Evolutionary conservation across 1,140 invertebrate species (phyloP).

Genomic region (Bombus breviceps): DNA sequence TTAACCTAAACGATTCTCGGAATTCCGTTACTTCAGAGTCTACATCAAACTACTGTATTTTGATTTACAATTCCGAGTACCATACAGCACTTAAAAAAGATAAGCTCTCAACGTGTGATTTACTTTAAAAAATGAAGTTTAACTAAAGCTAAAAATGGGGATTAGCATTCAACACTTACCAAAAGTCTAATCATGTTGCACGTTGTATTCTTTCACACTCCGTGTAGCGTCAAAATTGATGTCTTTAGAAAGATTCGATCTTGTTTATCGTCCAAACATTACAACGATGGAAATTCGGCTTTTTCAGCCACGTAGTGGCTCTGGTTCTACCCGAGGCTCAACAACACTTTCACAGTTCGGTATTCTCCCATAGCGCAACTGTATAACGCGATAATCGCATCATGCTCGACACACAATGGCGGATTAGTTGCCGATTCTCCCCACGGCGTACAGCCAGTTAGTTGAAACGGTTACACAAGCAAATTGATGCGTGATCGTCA

Average conservation of each 20-base stretch:
- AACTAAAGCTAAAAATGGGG: too few species aligned
- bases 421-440: constrained; percentile 60
- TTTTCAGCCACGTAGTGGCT: background rate
- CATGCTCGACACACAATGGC: constrained; percentile 59
- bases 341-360: background rate
- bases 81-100: background rate
- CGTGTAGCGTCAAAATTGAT: background rate
- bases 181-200: background rate
- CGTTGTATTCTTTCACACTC: background rate
- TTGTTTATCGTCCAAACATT: background rate
- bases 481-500: constrained; percentile 67
- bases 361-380: background rate
- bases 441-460: constrained; percentile 43
- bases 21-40: background rate
- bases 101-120: background rate
- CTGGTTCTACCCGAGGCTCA: background rate
- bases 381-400: constrained; percentile 60
- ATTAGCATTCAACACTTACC: too few species aligned
- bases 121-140: too few species aligned
- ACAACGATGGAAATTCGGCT: background rate
- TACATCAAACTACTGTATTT: background rate
- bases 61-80: background rate
- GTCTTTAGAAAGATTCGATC: background rate
- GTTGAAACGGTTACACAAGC: constrained; percentile 58
- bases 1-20: background rate